A percentile compares a stretch with the other conserved stretches of the same genome.
Conservation (phyloP, 2,797 vertebrate genomes). For the Echiichthys vipera region DNA sequence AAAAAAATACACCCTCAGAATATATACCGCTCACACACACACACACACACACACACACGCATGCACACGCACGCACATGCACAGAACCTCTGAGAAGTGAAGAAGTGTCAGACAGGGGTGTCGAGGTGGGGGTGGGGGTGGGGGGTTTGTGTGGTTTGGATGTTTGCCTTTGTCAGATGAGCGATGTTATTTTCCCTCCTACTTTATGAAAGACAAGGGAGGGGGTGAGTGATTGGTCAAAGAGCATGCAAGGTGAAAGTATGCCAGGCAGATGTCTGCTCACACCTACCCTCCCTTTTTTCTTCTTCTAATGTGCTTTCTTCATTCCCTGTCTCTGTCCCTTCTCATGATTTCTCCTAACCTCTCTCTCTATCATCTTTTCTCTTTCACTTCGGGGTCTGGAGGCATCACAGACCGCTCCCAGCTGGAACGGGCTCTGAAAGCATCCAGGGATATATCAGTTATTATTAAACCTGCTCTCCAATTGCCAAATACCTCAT, state of each 20-base stretch:
- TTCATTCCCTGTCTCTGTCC: slow-evolving; percentile 42
- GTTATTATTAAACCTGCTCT: slow-evolving; percentile 80
- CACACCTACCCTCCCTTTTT: slow-evolving; percentile 72
- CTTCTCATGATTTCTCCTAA: slow-evolving; percentile 54
- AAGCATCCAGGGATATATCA: slow-evolving; percentile 75
- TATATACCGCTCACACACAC: slow-evolving; percentile 48
- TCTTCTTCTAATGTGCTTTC: slow-evolving; percentile 49
- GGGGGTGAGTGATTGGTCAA: slow-evolving; percentile 61
- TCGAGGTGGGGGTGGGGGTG: slow-evolving; percentile 16
- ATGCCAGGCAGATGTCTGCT: slow-evolving; percentile 80
- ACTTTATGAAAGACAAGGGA: slow-evolving; percentile 63
- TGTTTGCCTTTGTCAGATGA: slow-evolving; percentile 73
- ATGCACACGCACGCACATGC: slow-evolving; percentile 15
- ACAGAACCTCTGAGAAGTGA: slow-evolving; percentile 53
- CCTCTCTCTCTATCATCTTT: slow-evolving; percentile 49
- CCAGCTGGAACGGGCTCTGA: slow-evolving; percentile 73
- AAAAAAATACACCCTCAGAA: slow-evolving; percentile 58
- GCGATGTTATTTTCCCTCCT: slow-evolving; percentile 71
- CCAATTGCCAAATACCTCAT: slow-evolving; percentile 79
- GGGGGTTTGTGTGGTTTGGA: slow-evolving; percentile 68
- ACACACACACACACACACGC: slow-evolving; percentile 24
- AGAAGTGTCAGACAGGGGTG: slow-evolving; percentile 71
- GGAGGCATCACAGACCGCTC: slow-evolving; percentile 72
- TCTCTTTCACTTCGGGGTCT: slow-evolving; percentile 58
- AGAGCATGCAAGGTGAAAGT: slow-evolving; percentile 77